phyloP scores from a whole-genome alignment of 2,888 invertebrate genomes.

The Eurois occulta region DNA sequence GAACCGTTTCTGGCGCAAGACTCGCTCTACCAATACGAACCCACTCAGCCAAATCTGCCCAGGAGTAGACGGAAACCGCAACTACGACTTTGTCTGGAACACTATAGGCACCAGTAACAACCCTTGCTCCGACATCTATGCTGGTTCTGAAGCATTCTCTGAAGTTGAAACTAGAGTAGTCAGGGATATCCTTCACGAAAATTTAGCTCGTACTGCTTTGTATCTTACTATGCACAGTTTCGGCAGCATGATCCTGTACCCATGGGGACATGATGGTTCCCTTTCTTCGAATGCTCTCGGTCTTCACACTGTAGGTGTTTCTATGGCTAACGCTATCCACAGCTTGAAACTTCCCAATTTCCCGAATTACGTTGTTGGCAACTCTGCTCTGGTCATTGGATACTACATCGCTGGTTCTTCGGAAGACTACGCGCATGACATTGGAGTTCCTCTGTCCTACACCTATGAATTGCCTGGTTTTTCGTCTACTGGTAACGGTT shows the following conservation, averaged over 20 bases:
- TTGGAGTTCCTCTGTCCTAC: conserved; percentile 90
- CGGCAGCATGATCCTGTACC: conserved; percentile 93
- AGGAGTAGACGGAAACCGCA: conserved; percentile 94
- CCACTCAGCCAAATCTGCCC: conserved; percentile 83
- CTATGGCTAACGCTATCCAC: conserved; percentile 83
- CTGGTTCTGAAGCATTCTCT: conserved; percentile 91
- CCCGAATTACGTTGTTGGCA: conserved; percentile 89
- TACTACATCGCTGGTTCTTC: conserved; percentile 92
- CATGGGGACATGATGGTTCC: conserved; percentile 92
- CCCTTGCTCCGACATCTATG: conserved; percentile 91
- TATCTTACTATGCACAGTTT: conserved; percentile 94
- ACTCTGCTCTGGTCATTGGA: conserved; percentile 85
- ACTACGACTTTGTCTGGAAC: conserved; percentile 93
- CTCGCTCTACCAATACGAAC: conserved; percentile 88
- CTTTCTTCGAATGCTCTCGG: conserved; percentile 87
- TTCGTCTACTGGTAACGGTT: conserved; percentile 83
- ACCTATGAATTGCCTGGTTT: conserved; percentile 92
- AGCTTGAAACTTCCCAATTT: conserved; percentile 75
- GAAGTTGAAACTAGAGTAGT: conserved; percentile 92
- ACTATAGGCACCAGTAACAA: conserved; percentile 89
- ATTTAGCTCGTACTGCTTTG: conserved; percentile 88
- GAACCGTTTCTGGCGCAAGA: conserved; percentile 93
- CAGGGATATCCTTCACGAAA: conserved; percentile 89
- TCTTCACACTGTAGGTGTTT: conserved; percentile 83
- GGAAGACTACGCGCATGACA: conserved; percentile 92